These are phyloP conservation scores for Bhutanitis thaidina DNA, from an alignment of 2,888 invertebrate species.

Conservation along the genomic window DNA sequence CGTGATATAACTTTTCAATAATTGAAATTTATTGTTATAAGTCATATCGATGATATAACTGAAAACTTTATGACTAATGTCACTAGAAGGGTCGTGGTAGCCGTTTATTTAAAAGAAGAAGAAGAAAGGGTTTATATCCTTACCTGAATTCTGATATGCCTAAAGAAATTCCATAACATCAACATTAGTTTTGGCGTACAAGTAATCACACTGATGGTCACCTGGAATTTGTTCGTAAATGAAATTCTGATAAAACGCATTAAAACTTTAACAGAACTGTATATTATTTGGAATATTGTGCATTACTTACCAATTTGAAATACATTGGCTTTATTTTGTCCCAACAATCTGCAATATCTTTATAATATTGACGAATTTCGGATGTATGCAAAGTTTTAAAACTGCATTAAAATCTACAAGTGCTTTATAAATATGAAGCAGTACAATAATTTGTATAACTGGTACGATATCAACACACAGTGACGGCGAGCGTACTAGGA, in stretches of 20 bases:
- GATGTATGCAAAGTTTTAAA: not conserved
- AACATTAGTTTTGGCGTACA: slow-evolving; percentile 14
- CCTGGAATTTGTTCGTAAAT: too few relatives aligned
- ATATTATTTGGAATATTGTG: too few relatives aligned
- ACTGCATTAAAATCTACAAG: not conserved
- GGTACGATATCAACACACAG: not conserved
- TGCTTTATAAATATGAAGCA: not conserved
- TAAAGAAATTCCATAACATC: slow-evolving; percentile 6
- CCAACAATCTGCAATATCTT: slow-evolving; percentile 10
- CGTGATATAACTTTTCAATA: too few relatives aligned
- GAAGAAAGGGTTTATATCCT: not conserved
- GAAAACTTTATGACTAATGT: too few relatives aligned
- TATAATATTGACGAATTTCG: slow-evolving; percentile 1
- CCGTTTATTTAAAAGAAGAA: too few relatives aligned
- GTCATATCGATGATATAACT: too few relatives aligned
- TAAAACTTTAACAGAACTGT: too few relatives aligned
- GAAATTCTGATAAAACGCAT: too few relatives aligned
- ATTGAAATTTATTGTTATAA: too few relatives aligned
- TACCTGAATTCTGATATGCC: slow-evolving; percentile 1
- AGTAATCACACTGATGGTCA: not conserved
- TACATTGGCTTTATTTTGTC: slow-evolving; percentile 16
- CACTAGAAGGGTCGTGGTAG: too few relatives aligned
- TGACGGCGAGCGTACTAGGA: not conserved
- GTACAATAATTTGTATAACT: not conserved
- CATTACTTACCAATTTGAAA: slow-evolving; percentile 8